Conservation (phyloP, 2,797 vertebrate species). For the Caiman crocodilus region DNA sequence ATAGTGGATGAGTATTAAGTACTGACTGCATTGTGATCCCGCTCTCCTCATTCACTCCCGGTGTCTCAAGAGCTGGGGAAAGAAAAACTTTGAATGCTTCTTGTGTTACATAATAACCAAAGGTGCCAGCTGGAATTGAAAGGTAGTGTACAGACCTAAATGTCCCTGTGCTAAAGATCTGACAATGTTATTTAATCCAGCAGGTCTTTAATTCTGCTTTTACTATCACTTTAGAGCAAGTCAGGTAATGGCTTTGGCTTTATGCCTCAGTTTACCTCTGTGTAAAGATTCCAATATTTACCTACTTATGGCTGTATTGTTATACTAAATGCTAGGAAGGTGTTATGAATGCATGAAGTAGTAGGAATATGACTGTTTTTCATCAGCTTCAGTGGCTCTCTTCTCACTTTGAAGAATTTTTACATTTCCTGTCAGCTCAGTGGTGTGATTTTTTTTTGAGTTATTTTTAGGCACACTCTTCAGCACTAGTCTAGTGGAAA, state of each 20-base stretch:
- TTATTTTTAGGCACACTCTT: conserved; percentile 62
- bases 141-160: background rate
- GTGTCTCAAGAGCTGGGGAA: background rate
- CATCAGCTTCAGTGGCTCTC: background rate
- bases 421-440: conserved; percentile 63
- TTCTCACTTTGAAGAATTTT: conserved; percentile 47
- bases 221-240: background rate
- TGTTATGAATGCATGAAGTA: background rate
- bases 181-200: background rate
- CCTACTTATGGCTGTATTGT: background rate
- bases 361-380: background rate
- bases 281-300: background rate
- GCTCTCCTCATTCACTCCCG: background rate
- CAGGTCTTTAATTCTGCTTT: background rate
- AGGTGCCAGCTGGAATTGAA: background rate
- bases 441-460: conserved; percentile 6
- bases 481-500: conserved; percentile 19
- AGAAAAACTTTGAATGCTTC: background rate
- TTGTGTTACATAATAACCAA: background rate
- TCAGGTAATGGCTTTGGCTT: background rate
- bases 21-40: background rate
- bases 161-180: background rate
- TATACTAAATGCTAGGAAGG: background rate
- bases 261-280: background rate
- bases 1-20: no score